Base-by-base conservation (phyloP, 2,797 vertebrate species). In the Mycteria americana region DNA sequence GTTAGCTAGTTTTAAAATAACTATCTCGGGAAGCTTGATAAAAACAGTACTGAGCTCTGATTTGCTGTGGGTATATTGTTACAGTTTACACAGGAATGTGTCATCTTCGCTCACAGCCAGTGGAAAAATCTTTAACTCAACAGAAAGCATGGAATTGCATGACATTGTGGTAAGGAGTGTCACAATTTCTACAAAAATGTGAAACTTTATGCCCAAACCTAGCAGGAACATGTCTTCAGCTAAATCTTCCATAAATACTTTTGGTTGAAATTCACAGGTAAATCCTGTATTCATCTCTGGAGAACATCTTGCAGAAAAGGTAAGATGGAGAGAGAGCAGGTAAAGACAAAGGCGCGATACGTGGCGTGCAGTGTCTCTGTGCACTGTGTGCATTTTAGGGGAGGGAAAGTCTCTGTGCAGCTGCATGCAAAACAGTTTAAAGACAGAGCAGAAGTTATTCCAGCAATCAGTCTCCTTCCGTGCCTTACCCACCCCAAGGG, bases 1-100 rank as follows among this genome's bases (percentile, higher is more conserved):
- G 72, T 91, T 81, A 77, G 88, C 69, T 95, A 81, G 50, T 92
- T 95, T 85, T 87, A 93, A 92, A 95, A 86, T 86, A 91, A 86
- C 43, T 59, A 18, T 19, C 64, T 91, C 50, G 53, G 69, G 45
- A 93, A 94, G 64, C 68, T 51, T 83, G 64, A 88, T 68, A 72
- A 80, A 95, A 95, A 70, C 78, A 75, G 43, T 74, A 53, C 30
- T 15, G 68, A 88, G 35, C 76, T 75, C 65, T 73, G 54, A 89
- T 75, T 86, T 95, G 76, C 93, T 88, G 57, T 62, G 53, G 72
- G 85, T 91, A 79, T 69, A 45, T 60, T 64, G 45, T 50, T 91
- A 46, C 22, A 64, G 24, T 74, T 91, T 74, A 85, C 39, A 57
- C 43, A 67, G 68, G 63, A 87, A 89, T 57, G 67, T 23, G 48